These are phyloP conservation scores for Globia sparganii DNA, from an alignment of 2,888 invertebrate genomes.

Conservation along the genomic window DNA sequence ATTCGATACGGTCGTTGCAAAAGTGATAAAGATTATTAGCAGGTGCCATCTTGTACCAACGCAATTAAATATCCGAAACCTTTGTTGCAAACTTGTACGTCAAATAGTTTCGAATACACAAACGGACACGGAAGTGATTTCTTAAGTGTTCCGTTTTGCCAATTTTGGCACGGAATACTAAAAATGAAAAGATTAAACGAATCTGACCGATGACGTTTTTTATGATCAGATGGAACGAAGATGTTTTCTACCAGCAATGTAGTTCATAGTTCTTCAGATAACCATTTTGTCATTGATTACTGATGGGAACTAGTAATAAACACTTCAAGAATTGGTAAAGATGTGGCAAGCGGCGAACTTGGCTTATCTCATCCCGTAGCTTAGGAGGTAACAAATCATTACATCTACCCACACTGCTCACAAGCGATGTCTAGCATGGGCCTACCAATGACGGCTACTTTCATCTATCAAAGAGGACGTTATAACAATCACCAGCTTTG, in stretches of 20 bases:
- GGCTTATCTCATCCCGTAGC: background rate
- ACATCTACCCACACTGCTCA: background rate
- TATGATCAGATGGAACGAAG: background rate
- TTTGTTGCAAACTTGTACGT: slow-evolving; percentile 1
- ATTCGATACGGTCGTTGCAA: background rate
- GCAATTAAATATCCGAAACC: background rate
- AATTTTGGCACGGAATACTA: slow-evolving; percentile 22
- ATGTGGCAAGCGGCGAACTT: background rate
- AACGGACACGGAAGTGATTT: slow-evolving; percentile 3
- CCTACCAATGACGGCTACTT: background rate
- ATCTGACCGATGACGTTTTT: slow-evolving; percentile 7
- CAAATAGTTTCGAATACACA: slow-evolving; percentile 16
- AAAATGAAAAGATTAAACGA: slow-evolving; percentile 23
- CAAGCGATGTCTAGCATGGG: background rate
- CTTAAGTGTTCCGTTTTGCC: slow-evolving; percentile 27
- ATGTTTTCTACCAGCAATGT: background rate
- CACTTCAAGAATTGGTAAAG: background rate
- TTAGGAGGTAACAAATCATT: slow-evolving; percentile 6
- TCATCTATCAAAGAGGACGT: slow-evolving; percentile 7
- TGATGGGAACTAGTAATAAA: background rate
- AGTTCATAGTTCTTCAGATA: background rate
- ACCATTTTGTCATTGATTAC: background rate
- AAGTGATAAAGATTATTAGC: background rate
- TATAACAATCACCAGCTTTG: background rate
- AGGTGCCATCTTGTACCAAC: background rate